Conservation (phyloP, 2,888 invertebrate genomes). For the Fissipunctia ypsillon region DNA sequence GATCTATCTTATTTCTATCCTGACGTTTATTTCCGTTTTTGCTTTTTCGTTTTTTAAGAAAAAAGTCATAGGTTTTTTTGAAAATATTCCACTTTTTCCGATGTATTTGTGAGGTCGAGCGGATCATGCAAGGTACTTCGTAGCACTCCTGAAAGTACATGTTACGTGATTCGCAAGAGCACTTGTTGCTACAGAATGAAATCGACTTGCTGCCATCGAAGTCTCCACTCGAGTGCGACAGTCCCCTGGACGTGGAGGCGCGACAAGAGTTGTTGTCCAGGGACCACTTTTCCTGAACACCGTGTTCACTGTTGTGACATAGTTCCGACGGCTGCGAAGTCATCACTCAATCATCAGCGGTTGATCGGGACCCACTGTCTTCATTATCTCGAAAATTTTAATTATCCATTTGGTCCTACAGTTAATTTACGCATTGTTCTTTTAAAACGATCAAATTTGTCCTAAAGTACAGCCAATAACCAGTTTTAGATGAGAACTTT, state of each 20-base stretch:
- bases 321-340: constrained; percentile 56
- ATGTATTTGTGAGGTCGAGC: constrained; percentile 74
- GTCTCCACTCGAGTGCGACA: constrained; percentile 78
- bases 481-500: not conserved
- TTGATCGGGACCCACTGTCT: constrained; percentile 30
- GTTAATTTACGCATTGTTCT: constrained; percentile 46
- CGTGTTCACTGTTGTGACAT: constrained; percentile 48
- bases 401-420: constrained; percentile 59
- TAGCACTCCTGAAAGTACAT: constrained; percentile 62
- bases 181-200: constrained; percentile 70
- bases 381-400: constrained; percentile 26
- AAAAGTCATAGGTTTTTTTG: constrained; percentile 70
- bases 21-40: constrained; percentile 59
- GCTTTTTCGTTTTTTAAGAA: constrained; percentile 66
- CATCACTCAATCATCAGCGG: constrained; percentile 51
- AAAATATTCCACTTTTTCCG: constrained; percentile 77
- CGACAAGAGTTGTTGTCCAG: constrained; percentile 70
- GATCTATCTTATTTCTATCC: constrained; percentile 57
- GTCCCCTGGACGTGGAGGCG: constrained; percentile 81
- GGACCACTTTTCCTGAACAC: constrained; percentile 68
- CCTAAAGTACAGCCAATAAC: not conserved
- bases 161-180: constrained; percentile 74
- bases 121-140: constrained; percentile 78
- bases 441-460: constrained; percentile 30
- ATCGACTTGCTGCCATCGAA: constrained; percentile 69